Evolutionary conservation across 2,888 invertebrate genomes (phyloP), one percentile per base, ranked within the genome.

Genomic region (Bhutanitis thaidina): DNA sequence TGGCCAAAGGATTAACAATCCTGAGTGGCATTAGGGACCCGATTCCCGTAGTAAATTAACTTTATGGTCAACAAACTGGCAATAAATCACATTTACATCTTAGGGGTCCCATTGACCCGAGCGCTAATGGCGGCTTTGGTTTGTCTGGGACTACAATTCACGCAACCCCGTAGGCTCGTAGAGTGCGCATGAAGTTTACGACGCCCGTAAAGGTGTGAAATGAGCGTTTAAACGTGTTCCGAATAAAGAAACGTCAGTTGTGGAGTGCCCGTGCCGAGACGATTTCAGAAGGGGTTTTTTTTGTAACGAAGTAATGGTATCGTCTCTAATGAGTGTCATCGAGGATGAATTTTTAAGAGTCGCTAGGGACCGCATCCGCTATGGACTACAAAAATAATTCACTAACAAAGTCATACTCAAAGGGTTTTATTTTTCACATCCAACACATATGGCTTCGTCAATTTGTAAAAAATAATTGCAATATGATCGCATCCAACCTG

Each of bases 31-130:
- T n/a, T 15, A 36, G 20, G 15, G 41, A 16, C 16, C 5, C 13
- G 41, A 36, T 64, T 61, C 64, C 59, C 64, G 63, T 59, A 61
- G 58, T 67, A 69, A 71, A 71, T 71, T 67, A 62, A 52, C 55
- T 62, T 67, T 69, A 69, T 62, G 58, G 56, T 62, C 54, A 38
- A 50, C 54, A 52, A 50, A 53, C 52, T 51, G 44, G 39, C 37
- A 40, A 65, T 69, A 68, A 68, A 68, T 69, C 65, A 67, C 43
- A 20, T 49, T 41, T 15, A 39, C 43, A 35, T 43, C 29, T 51
- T 43, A 34, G 58, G 62, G 62, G 57, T 61, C 58, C 58, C 52
- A 54, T 60, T 58, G 64, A 64, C 58, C 61, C 54, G 49, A 52
- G 52, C 44, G 43, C 53, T 59, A 54, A 57, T 49, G 52, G 54